phyloP scores from a whole-genome alignment of 37 sponge, comb jelly and placozoan species.

The Halichondria panicea region DNA sequence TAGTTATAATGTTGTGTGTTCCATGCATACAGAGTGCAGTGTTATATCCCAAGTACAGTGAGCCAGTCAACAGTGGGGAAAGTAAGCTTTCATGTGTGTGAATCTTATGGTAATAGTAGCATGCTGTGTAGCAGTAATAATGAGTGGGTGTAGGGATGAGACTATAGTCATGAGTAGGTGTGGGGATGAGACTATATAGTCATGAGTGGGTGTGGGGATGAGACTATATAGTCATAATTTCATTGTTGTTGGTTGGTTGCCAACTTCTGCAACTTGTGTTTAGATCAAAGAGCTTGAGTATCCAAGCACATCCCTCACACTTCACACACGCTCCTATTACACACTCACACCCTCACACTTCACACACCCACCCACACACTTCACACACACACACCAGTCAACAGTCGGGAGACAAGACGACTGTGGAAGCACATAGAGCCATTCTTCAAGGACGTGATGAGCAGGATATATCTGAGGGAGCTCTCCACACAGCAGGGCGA shows the following conservation, averaged over 20 bases:
- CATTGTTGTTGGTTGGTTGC: too few species aligned
- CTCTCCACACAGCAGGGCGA: constrained; percentile 9
- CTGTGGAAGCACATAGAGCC: constrained; percentile 67
- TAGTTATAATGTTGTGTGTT: background rate
- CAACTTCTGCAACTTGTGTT: too few species aligned
- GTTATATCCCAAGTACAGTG: constrained; percentile 57
- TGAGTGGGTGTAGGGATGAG: too few species aligned
- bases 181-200: too few species aligned
- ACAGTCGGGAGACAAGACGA: constrained; percentile 21
- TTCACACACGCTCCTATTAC: background rate
- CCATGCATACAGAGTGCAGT: constrained; percentile 28
- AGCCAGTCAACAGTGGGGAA: constrained; percentile 54
- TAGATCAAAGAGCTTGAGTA: too few species aligned
- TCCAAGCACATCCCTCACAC: background rate
- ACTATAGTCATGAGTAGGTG: too few species aligned
- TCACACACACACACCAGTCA: constrained; percentile 9
- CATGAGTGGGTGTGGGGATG: too few species aligned
- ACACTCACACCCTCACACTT: background rate
- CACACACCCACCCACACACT: background rate
- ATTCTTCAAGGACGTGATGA: constrained; percentile 34
- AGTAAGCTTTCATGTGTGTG: constrained; percentile 35
- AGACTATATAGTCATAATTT: too few species aligned
- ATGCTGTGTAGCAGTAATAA: too few species aligned
- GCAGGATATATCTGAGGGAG: constrained; percentile 45
- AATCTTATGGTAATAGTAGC: too few species aligned